Base-by-base conservation (phyloP, 2,797 vertebrate genomes). In the Enteromius treurensis region DNA sequence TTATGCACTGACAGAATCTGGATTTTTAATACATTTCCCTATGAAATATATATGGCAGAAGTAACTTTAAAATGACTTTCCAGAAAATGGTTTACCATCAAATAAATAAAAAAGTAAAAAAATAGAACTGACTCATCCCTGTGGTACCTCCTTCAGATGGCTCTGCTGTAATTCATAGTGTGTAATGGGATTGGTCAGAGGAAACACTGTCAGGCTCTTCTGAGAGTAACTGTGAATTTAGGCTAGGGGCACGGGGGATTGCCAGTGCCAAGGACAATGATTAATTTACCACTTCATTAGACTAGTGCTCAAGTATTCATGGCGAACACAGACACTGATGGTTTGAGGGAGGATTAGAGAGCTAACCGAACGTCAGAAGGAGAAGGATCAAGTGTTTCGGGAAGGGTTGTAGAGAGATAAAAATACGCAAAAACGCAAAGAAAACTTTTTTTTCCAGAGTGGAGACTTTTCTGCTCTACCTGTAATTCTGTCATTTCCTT, bases 231-330 rank as follows among this genome's bases (percentile, higher is more conserved):
- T 19, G 26, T 68, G 53, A 86, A 86, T 86, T 71, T 85, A 82
- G 77, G 74, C 62, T 81, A 80, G 70, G 47, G 80, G 74, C 74
- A 81, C 40, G n/a, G 79, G 70, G 79, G 55, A 81, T 60, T 71
- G 75, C 58, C 47, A 58, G 67, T 77, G 86, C 76, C 78, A 79
- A 69, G 70, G 73, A 81, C 75, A 86, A 84, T 86, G 74, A 84
- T 85, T 83, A 62, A 86, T 89, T 79, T 85, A 85, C 79, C 77
- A 85, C 76, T 85, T 77, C 55, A 87, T 85, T 86, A 88, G 74
- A 86, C 51, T 84, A 62, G 62, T 77, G 60, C 73, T 83, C 69
- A 82, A 84, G 79, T 82, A 80, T 82, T 82, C 80, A 82, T 60
- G 51, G 68, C 40, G 70, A 82, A 84, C 69, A 84, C 58, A 83